phyloP scores from a whole-genome alignment of 2,797 vertebrate species.

The Phylloscopus collybita region DNA sequence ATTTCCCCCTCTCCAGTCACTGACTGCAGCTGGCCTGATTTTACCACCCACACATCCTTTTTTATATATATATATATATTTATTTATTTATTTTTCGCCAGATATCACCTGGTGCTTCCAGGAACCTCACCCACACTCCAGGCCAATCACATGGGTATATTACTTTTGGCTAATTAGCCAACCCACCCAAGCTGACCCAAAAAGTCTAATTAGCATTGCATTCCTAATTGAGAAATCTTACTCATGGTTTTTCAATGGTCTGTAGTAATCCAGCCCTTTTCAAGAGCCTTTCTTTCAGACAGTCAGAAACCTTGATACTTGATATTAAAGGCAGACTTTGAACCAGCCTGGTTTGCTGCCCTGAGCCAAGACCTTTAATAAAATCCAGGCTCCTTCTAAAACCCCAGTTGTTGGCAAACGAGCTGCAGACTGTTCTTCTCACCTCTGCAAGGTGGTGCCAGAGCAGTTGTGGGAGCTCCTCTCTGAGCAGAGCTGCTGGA shows the following conservation, averaged over 20 bases:
- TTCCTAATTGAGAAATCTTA: conserved; percentile 58
- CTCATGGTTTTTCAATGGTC: conserved; percentile 52
- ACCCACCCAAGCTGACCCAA: conserved; percentile 65
- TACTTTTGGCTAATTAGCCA: conserved; percentile 61
- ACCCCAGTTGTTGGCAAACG: conserved; percentile 21
- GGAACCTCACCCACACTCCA: conserved; percentile 67
- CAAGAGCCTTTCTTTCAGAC: conserved; percentile 14
- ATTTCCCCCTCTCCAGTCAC: conserved; percentile 15
- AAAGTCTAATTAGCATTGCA: conserved; percentile 43
- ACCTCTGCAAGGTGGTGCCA: conserved; percentile 26
- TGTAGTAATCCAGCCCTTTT: conserved; percentile 12
- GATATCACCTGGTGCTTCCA: conserved; percentile 63
- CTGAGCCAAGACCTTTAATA: conserved; percentile 57
- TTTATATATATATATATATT: not conserved
- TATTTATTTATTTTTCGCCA: not conserved
- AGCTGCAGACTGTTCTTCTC: conserved; percentile 18
- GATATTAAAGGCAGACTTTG: conserved; percentile 54
- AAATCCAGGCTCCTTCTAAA: conserved; percentile 22
- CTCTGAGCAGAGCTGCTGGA: conserved; percentile 16
- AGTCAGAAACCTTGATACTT: conserved; percentile 27
- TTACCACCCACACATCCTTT: conserved; percentile 61
- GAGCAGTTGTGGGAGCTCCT: not conserved
- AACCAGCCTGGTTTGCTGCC: conserved; percentile 36
- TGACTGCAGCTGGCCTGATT: conserved; percentile 57
- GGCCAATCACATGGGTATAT: conserved; percentile 55